phyloP scores from a whole-genome alignment of 1,140 invertebrate species.

The Ladona fulva region DNA sequence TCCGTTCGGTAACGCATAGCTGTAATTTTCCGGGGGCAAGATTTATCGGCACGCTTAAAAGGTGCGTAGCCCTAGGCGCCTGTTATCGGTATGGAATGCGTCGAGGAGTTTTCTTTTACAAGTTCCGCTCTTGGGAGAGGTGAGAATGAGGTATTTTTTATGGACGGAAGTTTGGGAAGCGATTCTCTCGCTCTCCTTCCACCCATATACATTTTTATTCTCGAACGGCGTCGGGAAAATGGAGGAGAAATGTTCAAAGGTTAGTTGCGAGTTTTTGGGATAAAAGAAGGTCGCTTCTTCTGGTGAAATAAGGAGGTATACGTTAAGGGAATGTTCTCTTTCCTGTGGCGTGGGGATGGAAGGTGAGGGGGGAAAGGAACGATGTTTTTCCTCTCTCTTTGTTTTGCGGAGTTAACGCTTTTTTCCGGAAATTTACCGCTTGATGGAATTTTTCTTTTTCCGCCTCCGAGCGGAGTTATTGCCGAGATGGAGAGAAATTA shows the following conservation, averaged over 20 bases:
- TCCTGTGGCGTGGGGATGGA: no score
- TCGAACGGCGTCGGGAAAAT: background rate
- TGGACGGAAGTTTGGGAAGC: no score
- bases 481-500: no score
- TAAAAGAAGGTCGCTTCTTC: background rate
- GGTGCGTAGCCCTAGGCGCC: conserved; percentile 29
- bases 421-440: no score
- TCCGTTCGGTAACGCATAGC: conserved; percentile 34
- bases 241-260: background rate
- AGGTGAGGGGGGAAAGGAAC: no score
- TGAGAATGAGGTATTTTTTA: background rate
- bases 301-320: no score
- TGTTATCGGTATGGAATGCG: background rate
- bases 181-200: background rate
- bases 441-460: no score
- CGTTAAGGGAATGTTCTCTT: no score
- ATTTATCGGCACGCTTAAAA: conserved; percentile 41
- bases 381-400: no score
- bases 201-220: background rate
- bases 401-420: no score
- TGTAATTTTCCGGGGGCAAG: conserved; percentile 40
- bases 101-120: background rate
- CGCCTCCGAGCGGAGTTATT: no score
- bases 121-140: background rate
- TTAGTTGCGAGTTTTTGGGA: background rate